Percentiles rank a stretch among this genome's conserved stretches.
phyloP scores from a whole-genome alignment of 2,113 vertebrate genomes.

The Podilymbus podiceps region DNA sequence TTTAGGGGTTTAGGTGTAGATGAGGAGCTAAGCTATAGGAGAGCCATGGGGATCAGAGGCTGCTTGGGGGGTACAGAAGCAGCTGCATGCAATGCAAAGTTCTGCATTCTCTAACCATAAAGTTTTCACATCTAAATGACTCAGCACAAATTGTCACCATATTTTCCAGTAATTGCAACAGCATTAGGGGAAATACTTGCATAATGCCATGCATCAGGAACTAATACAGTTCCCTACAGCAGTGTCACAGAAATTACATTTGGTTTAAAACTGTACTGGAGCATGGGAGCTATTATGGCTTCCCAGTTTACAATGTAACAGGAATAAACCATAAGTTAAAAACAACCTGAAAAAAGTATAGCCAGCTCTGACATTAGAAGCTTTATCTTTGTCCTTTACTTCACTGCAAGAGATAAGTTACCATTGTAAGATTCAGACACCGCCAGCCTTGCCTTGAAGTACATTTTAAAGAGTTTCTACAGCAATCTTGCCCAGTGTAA shows the following conservation, averaged over 20 bases:
- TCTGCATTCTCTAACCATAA: background rate
- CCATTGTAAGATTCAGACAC: background rate
- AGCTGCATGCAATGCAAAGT: background rate
- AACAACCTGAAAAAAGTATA: background rate
- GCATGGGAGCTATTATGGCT: background rate
- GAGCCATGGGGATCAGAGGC: background rate
- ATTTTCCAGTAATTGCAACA: slow-evolving; percentile 47
- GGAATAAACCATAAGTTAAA: background rate
- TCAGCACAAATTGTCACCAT: background rate
- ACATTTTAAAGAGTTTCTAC: background rate
- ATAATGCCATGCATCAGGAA: background rate
- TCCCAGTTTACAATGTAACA: background rate
- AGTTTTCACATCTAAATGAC: background rate
- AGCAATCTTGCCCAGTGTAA: background rate
- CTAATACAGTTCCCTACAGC: background rate
- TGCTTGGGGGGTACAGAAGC: background rate
- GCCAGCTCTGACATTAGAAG: background rate
- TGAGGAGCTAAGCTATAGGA: background rate
- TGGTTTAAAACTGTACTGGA: background rate
- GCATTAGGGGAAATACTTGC: slow-evolving; percentile 20
- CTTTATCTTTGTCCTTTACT: background rate
- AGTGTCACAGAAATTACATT: background rate
- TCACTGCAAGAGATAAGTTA: background rate
- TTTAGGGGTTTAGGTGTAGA: background rate
- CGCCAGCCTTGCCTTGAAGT: background rate